Evolutionary conservation across 2,888 invertebrate species (phyloP), one percentile per base, ranked within the genome.

Genomic region (Apomyelois bistriatella): DNA sequence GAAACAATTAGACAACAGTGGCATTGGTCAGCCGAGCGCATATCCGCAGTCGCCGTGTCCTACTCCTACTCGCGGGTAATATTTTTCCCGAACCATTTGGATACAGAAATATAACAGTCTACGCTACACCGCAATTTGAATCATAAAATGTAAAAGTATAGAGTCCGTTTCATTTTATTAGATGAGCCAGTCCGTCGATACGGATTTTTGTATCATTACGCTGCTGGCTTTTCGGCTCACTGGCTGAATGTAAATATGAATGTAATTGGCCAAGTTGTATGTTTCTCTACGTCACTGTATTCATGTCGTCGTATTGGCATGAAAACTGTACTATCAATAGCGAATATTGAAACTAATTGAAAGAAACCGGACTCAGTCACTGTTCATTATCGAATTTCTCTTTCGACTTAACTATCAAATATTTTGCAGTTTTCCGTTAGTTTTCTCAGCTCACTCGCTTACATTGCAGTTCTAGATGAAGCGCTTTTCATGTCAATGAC

Each of bases 1-100:
- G 89, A 89, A 89, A 86, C 85, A 89, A 89, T 89, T 89, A 89
- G 85, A 81, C 78, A 78, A 78, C 85, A 79, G 82, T 81, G 85
- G 82, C 87, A 84, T 79, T 85, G 88, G 79, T 68, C 89, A 88
- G 71, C 85, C 76, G 82, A 87, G 84, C 89, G 90, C 75, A 87
- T 67, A 82, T 88, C 89, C 89, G 87, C 70, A 72, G 68, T 71
- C 68, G 58, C 64, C 70, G 62, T 84, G 81, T 74, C 82, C 85
- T 76, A 79, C 79, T 83, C 80, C 72, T 79, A 80, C 76, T 78
- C 76, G 70, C 73, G 69, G 65, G 67, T 76, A 71, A 79, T 74
- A 77, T 76, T 76, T 78, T 73, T 62, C 72, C 66, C 9, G 61
- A 60, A 59, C 56, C 53, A 58, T 62, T 65, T 58, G 56, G 53